Base-by-base conservation (phyloP, 2,888 invertebrate species). In the Adineta ricciae region DNA sequence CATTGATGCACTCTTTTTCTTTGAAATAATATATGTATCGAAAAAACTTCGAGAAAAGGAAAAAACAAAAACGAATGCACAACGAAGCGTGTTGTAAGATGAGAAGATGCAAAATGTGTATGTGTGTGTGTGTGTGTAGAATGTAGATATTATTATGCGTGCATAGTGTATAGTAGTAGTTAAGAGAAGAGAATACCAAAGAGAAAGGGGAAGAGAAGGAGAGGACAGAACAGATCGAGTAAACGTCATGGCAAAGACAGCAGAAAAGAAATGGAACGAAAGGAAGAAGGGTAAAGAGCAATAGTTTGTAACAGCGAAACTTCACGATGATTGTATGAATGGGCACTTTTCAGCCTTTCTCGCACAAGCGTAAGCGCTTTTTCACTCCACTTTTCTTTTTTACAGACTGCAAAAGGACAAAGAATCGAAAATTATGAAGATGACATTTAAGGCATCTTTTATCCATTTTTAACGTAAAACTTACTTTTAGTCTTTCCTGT, bases 91-190 rank as follows among this genome's bases (percentile, higher is more conserved):
- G 64, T 64, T 64, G 64, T 64, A 64, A 64, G 64, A 64, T 64
- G 64, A 64, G 64, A 64, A 64, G 64, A 64, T 64, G 64, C 16
- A 64, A 64, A 64, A 27, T 64, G 64, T 64, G 64, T 64, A 32
- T 64, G 64, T 46, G 46, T 46, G 46, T 46, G 46, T 64, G 32
- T 64, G 64, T 64, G 64, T 64, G 32, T 64, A 64, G 64, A 64
- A 64, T 64, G 64, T 64, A 64, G 64, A 64, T 64, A 64, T 64
- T 64, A 64, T 64, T 64, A 64, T 64, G 64, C 64, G 64, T 64
- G 64, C 64, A 64, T 64, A 64, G 64, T 16, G 64, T 64, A 64
- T 64, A 64, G 64, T 64, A 56, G 27, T 56, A 64, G 64, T 64
- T 64, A 32, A 64, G 64, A 64, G 32, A 64, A 27, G 27, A 64